Conservation (phyloP, 2,888 invertebrate species). For the Standfussiana lucernea region DNA sequence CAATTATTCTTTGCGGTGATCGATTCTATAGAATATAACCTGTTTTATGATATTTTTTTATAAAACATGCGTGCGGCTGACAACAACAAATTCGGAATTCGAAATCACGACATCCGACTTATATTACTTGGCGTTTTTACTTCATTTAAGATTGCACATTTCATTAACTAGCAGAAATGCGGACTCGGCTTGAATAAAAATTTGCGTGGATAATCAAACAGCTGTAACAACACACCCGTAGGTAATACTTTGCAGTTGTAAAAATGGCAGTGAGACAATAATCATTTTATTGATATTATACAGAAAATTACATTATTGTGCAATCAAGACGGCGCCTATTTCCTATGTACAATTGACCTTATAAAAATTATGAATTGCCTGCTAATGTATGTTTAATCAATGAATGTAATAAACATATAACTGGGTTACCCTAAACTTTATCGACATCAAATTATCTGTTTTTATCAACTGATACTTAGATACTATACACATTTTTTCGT, state of each 20-base stretch:
- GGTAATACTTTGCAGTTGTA: conserved; percentile 53
- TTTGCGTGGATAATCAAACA: conserved; percentile 53
- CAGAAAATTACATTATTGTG: conserved; percentile 43
- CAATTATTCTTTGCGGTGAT: conserved; percentile 42
- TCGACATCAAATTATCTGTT: conserved; percentile 54
- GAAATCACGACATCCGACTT: conserved; percentile 25
- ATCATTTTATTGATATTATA: conserved; percentile 41
- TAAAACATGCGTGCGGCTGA: conserved; percentile 6
- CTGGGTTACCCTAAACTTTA: conserved; percentile 51
- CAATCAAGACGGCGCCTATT: conserved; percentile 26
- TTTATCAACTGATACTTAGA: conserved; percentile 59
- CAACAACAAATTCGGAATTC: conserved; percentile 26
- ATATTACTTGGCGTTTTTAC: conserved; percentile 35
- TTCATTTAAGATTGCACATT: conserved; percentile 48
- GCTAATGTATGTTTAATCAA: conserved; percentile 20
- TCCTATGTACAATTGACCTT: conserved; percentile 11
- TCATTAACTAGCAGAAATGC: conserved; percentile 50
- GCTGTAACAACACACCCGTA: conserved; percentile 61
- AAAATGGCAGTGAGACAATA: conserved; percentile 38
- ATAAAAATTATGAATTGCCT: conserved; percentile 14
- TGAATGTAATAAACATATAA: conserved; percentile 18
- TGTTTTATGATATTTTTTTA: conserved; percentile 49
- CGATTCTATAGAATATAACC: conserved; percentile 42
- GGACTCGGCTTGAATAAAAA: conserved; percentile 43
- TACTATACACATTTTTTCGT: conserved; percentile 16